Percentiles rank a stretch among this genome's conserved stretches.
phyloP scores from a whole-genome alignment of 2,888 invertebrate species.

The Rhingia campestris region DNA sequence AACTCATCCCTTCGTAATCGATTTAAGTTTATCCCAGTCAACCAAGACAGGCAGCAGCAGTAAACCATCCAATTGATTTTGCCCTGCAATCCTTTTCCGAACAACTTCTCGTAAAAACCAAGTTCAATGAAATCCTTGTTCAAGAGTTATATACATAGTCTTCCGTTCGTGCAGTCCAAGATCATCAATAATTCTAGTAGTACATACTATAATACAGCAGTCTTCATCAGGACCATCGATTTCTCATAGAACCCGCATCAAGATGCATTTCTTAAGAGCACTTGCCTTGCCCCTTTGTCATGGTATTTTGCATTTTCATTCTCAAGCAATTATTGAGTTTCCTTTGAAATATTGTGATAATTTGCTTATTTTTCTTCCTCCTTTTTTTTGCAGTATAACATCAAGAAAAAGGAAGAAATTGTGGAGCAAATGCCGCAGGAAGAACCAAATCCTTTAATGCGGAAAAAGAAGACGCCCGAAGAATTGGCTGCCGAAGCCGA shows the following conservation, averaged over 20 bases:
- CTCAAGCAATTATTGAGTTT: conserved; percentile 20
- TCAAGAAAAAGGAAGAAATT: conserved; percentile 98
- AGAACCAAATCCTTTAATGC: conserved; percentile 96
- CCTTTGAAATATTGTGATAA: conserved; percentile 41
- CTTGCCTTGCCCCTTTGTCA: not conserved
- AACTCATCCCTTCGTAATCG: conserved; percentile 59
- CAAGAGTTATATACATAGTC: conserved; percentile 16
- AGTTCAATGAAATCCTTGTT: conserved; percentile 53
- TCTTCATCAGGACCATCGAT: conserved; percentile 26
- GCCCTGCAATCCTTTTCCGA: conserved; percentile 38
- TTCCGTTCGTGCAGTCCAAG: conserved; percentile 8
- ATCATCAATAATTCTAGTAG: conserved; percentile 67
- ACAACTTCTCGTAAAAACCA: conserved; percentile 34
- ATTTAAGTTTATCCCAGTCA: conserved; percentile 56
- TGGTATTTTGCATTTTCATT: conserved; percentile 23
- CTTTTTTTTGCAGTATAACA: conserved; percentile 95
- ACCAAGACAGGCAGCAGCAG: conserved; percentile 22
- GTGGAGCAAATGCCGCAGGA: conserved; percentile 92
- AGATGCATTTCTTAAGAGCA: conserved; percentile 8
- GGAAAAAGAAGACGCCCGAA: conserved; percentile 99
- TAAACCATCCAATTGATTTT: conserved; percentile 54
- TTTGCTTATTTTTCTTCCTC: conserved; percentile 60
- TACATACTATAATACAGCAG: conserved; percentile 26
- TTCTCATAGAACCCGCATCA: conserved; percentile 6
- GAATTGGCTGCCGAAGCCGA: conserved; percentile 98